Percentiles rank a stretch among this genome's conserved stretches.
Evolutionary conservation across 2,888 invertebrate species (phyloP).

Genomic region (Buathra laborator): DNA sequence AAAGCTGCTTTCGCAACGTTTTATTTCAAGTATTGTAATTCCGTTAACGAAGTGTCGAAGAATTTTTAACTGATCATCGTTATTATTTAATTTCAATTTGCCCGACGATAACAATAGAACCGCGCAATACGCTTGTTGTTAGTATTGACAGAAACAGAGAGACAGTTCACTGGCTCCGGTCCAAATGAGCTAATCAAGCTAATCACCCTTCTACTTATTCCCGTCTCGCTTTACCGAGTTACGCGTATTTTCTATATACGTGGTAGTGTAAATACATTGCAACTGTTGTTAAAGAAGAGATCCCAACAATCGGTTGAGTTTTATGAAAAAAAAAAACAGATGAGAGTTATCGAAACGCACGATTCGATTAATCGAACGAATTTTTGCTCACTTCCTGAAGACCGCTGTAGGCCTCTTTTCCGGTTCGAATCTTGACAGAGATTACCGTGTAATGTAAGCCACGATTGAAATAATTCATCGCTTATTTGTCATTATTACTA

Average conservation of each 20-base stretch:
- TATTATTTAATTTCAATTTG: neutral
- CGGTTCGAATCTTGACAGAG: slow-evolving; percentile 63
- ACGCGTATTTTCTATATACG: neutral
- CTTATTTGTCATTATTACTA: neutral
- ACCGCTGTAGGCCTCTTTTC: slow-evolving; percentile 54
- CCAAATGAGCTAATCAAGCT: slow-evolving; percentile 44
- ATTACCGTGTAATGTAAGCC: slow-evolving; percentile 56
- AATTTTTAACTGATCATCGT: neutral
- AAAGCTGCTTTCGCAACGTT: slow-evolving; percentile 39
- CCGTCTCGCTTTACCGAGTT: neutral
- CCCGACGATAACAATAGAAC: slow-evolving; percentile 2
- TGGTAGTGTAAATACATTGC: too few relatives aligned
- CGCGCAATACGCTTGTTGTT: slow-evolving; percentile 23
- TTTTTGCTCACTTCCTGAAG: slow-evolving; percentile 47
- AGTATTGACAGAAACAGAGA: slow-evolving; percentile 23
- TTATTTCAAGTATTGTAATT: slow-evolving; percentile 4
- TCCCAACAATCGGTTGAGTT: neutral
- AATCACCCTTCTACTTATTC: slow-evolving; percentile 14
- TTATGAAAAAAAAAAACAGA: neutral
- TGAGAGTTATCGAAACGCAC: neutral
- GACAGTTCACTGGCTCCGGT: slow-evolving; percentile 39
- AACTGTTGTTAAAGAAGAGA: neutral
- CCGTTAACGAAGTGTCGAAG: neutral
- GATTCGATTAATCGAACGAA: slow-evolving; percentile 8
- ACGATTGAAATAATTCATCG: slow-evolving; percentile 2